These are phyloP conservation scores for Melanerpes aurifrons DNA, from an alignment of 2,113 vertebrate species.

Conservation along the genomic window DNA sequence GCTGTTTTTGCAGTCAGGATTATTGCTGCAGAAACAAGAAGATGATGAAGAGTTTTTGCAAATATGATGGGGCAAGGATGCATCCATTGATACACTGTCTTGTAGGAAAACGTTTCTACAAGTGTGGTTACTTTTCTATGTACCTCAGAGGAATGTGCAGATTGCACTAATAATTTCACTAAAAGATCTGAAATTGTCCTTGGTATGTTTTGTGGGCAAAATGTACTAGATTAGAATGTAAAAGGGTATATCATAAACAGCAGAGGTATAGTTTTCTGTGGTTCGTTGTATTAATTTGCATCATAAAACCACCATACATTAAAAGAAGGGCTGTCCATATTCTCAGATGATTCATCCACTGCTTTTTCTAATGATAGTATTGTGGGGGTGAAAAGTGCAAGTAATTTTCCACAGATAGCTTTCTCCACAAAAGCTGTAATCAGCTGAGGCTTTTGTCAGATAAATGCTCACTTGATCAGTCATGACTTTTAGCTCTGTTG, in stretches of 20 bases:
- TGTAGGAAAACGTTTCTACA: background rate
- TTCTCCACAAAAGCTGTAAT: background rate
- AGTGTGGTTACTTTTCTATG: accelerated
- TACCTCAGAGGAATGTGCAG: background rate
- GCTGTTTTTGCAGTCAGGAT: background rate
- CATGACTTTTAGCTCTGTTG: background rate
- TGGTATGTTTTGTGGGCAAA: background rate
- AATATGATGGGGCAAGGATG: background rate
- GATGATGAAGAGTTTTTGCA: background rate
- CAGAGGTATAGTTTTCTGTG: background rate
- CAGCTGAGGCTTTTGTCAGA: background rate
- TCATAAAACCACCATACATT: background rate
- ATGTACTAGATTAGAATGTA: accelerated
- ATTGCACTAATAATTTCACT: background rate
- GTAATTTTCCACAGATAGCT: background rate
- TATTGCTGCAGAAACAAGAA: background rate
- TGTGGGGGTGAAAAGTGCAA: background rate
- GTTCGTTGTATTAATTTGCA: background rate
- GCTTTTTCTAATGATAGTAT: background rate
- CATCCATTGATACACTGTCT: background rate
- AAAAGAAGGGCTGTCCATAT: background rate
- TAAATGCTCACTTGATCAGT: background rate
- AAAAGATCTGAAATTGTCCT: background rate
- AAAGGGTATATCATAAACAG: background rate
- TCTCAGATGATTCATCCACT: background rate